Percentiles rank a stretch among this genome's conserved stretches.
Conservation (phyloP, 2,113 vertebrate genomes). For the Coregonus clupeaformis region DNA sequence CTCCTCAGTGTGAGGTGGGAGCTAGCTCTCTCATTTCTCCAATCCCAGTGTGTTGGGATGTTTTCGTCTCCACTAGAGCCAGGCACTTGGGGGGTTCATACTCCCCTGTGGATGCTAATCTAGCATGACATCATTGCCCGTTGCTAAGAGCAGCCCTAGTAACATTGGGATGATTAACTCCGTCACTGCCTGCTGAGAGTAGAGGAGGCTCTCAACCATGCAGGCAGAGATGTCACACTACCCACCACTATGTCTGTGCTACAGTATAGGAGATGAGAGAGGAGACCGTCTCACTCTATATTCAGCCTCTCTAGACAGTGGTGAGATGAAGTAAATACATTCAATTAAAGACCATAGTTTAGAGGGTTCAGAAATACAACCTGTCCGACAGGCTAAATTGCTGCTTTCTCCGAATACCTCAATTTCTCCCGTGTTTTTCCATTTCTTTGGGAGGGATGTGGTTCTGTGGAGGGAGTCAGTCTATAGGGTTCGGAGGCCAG, state of each 20-base stretch:
- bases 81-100: slow-evolving; percentile 3
- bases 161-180: neutral
- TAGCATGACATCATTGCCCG: slow-evolving; percentile 16
- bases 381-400: too few species aligned
- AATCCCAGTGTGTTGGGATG: too few species aligned
- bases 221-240: neutral
- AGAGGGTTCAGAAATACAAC: too few species aligned
- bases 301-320: neutral
- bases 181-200: neutral
- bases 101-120: slow-evolving; percentile 23
- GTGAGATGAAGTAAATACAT: too few species aligned
- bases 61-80: too few species aligned
- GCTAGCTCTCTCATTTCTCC: neutral
- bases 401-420: neutral
- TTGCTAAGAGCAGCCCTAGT: slow-evolving; percentile 18
- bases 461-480: neutral
- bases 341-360: too few species aligned
- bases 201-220: neutral
- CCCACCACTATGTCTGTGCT: neutral
- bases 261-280: too few species aligned
- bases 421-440: neutral
- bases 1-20: neutral
- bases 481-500: neutral
- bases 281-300: neutral
- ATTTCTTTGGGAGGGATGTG: neutral